Evolutionary conservation across 2,888 invertebrate genomes (phyloP), one percentile per base, ranked within the genome.

Genomic region (Pherbina coryleti): DNA sequence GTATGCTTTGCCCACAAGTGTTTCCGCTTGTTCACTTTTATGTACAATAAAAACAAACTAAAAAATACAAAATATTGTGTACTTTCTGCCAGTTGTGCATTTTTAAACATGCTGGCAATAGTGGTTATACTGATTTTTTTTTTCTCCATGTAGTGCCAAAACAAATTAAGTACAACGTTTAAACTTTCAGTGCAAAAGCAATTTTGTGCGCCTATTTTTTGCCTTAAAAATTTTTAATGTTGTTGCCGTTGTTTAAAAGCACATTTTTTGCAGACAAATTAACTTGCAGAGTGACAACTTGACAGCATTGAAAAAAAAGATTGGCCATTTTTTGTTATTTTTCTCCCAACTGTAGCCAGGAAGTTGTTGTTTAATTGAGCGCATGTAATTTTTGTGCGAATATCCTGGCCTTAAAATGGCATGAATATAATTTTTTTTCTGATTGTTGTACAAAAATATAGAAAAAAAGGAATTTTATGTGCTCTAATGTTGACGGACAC

Each of bases 341-440:
- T 31, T 44, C 3, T 69, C 14, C 49, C 9, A 17, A 31, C n/a
- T 66, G 66, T 66, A 14, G 66, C 19, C 69, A 69, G 69, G 72
- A 72, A 72, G 72, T 57, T 57, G n/a, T 60, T 57, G 72, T 72
- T 72, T 72, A 72, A 72, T 72, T 72, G 72, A 72, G 72, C 57
- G 57, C 55, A 60, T 34, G 37, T 60, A 72, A 72, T 60, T 60
- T 72, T 57, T 72, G 72, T 72, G 60, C 57, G 72, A 72, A 72
- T 72, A 72, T 72, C 72, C 72, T 72, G 72, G n/a, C n/a, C 72
- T 28, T 3, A 22, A n/a, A 66, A 31, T n/a, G 9, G 0, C 17
- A 64, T n/a, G 19, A 34, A 31, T 60, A 28, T 60, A 28, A 60
- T 60, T 60, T 60, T 60, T 55, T 25, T 60, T 25, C 25, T 5